Evolutionary conservation across 1,140 invertebrate genomes (phyloP), one percentile per base, ranked within the genome.

Genomic region (Panagrolaimus sp.): DNA sequence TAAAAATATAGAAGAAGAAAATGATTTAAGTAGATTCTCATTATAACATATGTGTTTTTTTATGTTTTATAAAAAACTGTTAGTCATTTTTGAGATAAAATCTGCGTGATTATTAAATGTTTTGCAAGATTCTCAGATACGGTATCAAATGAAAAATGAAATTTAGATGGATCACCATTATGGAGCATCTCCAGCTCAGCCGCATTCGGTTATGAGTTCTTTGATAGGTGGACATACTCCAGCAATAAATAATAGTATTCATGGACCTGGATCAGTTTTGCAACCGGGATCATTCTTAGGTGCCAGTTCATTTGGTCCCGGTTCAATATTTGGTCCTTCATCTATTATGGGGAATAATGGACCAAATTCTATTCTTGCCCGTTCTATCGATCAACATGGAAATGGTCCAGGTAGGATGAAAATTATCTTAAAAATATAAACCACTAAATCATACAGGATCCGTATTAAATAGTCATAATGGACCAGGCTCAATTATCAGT

Each of bases 181-280:
- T 58, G 73, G 68, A 12, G 43, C 76, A 52, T 68, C 68, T 26
- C 72, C 75, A 15, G 52, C 74, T 5, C 73, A 76, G 38, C 73
- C 74, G 14, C 64, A 71, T 17, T 78, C 75, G 14, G 68, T 78
- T 14, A 67, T 76, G 45, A 78, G 74, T 45, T 67, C 73, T 3
- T 21, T 43, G 12, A 14, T 52, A 12, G 66, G 71, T 7, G 73
- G 72, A 0, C 73, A 75, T 17, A 76, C 73, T 21, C 73, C 73
- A 43, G 65, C 73, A 58, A 24, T 62, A 26, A n/a, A 24, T 43
- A 17, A 26, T 15, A 67, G 28, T 44, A 48, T 48, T 21, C 52
- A 43, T 26, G 70, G 70, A 32, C 69, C 69, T 14, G 52, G 52
- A 12, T 58, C 52, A 17, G 21, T 58, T 17, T 28, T 58, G 14